Evolutionary conservation across 2,113 vertebrate species (phyloP), one percentile per base, ranked within the genome.

Genomic region (Strix aluco): DNA sequence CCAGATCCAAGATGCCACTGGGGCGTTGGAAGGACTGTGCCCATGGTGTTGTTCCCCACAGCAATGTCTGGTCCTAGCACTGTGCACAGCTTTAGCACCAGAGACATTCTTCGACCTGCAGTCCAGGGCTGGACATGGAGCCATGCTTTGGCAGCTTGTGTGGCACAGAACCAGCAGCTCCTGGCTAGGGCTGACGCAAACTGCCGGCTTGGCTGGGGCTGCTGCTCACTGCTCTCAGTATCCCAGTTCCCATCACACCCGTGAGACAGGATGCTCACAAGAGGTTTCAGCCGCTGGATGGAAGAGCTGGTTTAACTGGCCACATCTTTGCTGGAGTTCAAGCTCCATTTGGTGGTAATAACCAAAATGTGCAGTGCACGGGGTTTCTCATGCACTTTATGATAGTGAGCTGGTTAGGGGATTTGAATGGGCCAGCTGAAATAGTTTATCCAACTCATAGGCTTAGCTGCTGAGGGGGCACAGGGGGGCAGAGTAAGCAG

Each of bases 21-120:
- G 15, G n/a, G 11, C n/a, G 21, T 62, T 67, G 71, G 38, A 40
- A 70, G 12, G 77, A 78, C 42, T 36, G 25, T 5, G 51, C 1
- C 2, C 2, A 0, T 9, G 6, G 7, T 16, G 11, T 25, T 3
- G 1, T 25, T 75, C 14, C 29, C 30, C 30, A 36, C 2, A 47
- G 21, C 36, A 65, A 21, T 4, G 18, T n/a, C 44, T 85, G 44
- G 10, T 79, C 51, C 30, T 74, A 13, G 46, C 5, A 3, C 34
- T 4, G 38, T 21, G 46, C 2, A 5, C 26, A 79, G 65, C 36
- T 77, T 70, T 47, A 70, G 29, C 59, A 19, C 13, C 49, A 22
- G 82, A 54, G 59, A 47, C 23, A 59, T 32, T 29, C 17, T 66
- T 32, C 10, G 2, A 52, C 19, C 22, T 52, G 17, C 1, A 4